Evolutionary conservation across 2,797 vertebrate species (phyloP).

Genomic region (Hippopotamyrus pictus): DNA sequence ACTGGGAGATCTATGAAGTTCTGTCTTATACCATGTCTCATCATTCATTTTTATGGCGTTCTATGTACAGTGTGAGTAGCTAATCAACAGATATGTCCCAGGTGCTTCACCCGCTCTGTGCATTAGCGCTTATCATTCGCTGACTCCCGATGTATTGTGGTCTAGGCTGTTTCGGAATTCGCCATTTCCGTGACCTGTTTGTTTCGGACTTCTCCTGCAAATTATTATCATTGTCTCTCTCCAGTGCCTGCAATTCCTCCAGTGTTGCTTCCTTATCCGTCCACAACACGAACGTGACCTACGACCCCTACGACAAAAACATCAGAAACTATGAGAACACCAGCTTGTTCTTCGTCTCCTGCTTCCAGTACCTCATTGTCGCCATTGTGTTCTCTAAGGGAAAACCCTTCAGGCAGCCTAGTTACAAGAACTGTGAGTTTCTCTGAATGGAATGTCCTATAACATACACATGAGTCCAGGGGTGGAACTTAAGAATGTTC

Average conservation of each 20-base stretch:
- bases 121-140: not conserved
- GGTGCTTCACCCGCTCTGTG: not conserved
- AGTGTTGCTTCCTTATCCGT: slow-evolving; percentile 40
- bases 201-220: not conserved
- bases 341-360: slow-evolving; percentile 91
- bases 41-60: not conserved
- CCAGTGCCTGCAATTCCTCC: slow-evolving; percentile 70
- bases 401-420: slow-evolving; percentile 92
- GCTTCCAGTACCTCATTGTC: slow-evolving; percentile 94
- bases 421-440: slow-evolving; percentile 88
- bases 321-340: slow-evolving; percentile 92
- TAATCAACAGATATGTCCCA: not conserved
- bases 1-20: not conserved
- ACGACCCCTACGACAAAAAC: slow-evolving; percentile 61
- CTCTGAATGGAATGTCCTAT: not conserved
- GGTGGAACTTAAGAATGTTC: not conserved
- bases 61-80: not conserved
- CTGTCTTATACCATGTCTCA: not conserved
- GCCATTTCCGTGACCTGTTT: not conserved
- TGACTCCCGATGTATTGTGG: no score
- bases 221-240: not conserved
- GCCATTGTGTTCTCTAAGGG: slow-evolving; percentile 96
- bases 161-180: not conserved
- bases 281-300: slow-evolving; percentile 58
- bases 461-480: not conserved